Percentiles rank a stretch among this genome's conserved stretches.
Conservation (phyloP, 2,888 invertebrate species). For the Sthenelais limicola region DNA sequence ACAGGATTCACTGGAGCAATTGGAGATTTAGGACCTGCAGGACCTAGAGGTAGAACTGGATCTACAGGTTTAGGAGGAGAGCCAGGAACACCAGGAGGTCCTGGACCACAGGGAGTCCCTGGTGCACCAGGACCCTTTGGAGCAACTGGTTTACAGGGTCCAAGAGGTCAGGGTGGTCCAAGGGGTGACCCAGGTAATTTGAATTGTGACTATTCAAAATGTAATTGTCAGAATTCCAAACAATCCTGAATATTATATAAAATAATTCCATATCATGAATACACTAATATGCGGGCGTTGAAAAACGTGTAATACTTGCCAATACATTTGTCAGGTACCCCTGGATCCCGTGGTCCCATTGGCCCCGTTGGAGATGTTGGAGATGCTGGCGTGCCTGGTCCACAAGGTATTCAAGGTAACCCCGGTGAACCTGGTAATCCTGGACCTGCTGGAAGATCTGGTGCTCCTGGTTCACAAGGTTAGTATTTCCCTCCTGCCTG, state of each 20-base stretch:
- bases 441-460: not conserved
- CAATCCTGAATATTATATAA: too few relatives aligned
- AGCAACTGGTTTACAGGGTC: conserved; percentile 2
- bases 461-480: not conserved
- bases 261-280: too few relatives aligned
- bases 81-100: conserved; percentile 9
- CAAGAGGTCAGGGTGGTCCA: not conserved
- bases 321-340: not conserved
- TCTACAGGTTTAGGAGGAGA: conserved; percentile 9
- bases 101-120: not conserved
- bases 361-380: not conserved
- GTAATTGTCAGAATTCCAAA: too few relatives aligned
- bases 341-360: not conserved
- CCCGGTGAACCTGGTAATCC: conserved; percentile 4
- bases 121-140: conserved; percentile 29
- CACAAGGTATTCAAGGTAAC: conserved; percentile 23
- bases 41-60: conserved; percentile 17
- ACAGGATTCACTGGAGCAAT: conserved; percentile 11
- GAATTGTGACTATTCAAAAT: too few relatives aligned
- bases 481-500: not conserved
- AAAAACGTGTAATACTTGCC: too few relatives aligned
- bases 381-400: not conserved
- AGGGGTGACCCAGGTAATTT: too few relatives aligned
- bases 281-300: too few relatives aligned
- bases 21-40: conserved; percentile 20